Base-by-base conservation (phyloP, 2,797 vertebrate genomes). In the Anas acuta region DNA sequence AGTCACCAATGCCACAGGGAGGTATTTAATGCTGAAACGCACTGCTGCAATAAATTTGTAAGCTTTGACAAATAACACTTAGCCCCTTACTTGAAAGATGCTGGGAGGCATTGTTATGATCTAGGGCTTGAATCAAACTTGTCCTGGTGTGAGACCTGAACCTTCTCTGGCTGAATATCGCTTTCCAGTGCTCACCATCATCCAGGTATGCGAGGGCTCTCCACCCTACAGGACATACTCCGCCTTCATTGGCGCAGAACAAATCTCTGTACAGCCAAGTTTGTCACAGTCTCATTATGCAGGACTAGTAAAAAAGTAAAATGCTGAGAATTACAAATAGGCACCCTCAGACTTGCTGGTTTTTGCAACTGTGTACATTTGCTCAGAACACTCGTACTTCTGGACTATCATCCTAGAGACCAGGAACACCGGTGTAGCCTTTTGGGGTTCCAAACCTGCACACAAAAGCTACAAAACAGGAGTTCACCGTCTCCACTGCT, bases 31-130 rank as follows among this genome's bases (percentile, higher is more conserved):
- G 87, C 56, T 76, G 64, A 32, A 85, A 88, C 35, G n/a, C 76
- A 72, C 60, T 93, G 85, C 79, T 73, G 56, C 47, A 95, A 72
- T 83, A 74, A 5, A 83, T 66, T 70, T 76, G 67, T 73, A 93
- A 91, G 82, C 45, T 45, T 70, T 75, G 75, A 56, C 79, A 93
- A 90, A 90, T 60, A 88, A 92, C 20, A 58, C 26, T 77, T 62
- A 64, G 11, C 4, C 45, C 28, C 8, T 85, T 76, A 58, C 61
- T 41, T 84, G 32, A 93, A 75, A 87, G 51, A 45, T 51, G 37
- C 83, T 83, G 61, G 60, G 83, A 94, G 64, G 83, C 75, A 87
- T 58, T 32, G 22, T 28, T 58, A 45, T 37, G 25, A 73, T n/a
- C 30, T 35, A 30, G 26, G 25, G 77, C 20, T 90, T 75, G 43